Conservation (phyloP, 2,888 invertebrate genomes). For the Globia sparganii region DNA sequence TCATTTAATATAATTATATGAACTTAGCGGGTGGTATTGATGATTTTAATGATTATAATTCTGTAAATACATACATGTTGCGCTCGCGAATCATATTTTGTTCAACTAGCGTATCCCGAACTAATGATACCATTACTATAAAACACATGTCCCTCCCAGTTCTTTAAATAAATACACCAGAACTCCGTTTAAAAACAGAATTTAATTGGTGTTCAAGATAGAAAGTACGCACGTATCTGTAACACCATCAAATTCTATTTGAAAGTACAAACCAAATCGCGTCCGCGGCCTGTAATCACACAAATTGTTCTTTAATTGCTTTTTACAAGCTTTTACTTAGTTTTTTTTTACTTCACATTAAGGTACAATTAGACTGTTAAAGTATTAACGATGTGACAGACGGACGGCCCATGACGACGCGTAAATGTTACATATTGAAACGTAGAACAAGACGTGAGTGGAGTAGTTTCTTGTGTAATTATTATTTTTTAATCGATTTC, state of each 20-base stretch:
- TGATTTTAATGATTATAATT: too few species aligned
- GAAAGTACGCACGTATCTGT: conserved; percentile 16
- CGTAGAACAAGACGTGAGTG: conserved; percentile 48
- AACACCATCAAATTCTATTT: conserved; percentile 47
- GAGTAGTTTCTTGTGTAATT: conserved; percentile 25
- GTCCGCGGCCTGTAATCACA: conserved; percentile 68
- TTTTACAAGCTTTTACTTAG: conserved; percentile 24
- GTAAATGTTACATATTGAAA: conserved; percentile 66
- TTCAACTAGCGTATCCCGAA: neutral
- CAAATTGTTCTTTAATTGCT: conserved; percentile 76
- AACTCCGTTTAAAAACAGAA: conserved; percentile 23
- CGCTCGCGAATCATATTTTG: neutral
- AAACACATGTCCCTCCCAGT: neutral
- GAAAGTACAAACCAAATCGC: conserved; percentile 55
- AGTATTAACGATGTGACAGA: conserved; percentile 77
- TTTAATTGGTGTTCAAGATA: conserved; percentile 30
- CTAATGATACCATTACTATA: neutral
- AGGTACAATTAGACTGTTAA: conserved; percentile 72
- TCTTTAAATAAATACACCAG: conserved; percentile 27
- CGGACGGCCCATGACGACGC: conserved; percentile 71
- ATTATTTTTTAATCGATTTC: neutral
- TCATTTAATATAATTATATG: too few species aligned
- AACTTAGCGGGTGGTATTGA: too few species aligned
- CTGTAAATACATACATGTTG: too few species aligned
- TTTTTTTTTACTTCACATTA: conserved; percentile 72